Conservation (phyloP, 2,797 vertebrate genomes). For the Champsocephalus esox region DNA sequence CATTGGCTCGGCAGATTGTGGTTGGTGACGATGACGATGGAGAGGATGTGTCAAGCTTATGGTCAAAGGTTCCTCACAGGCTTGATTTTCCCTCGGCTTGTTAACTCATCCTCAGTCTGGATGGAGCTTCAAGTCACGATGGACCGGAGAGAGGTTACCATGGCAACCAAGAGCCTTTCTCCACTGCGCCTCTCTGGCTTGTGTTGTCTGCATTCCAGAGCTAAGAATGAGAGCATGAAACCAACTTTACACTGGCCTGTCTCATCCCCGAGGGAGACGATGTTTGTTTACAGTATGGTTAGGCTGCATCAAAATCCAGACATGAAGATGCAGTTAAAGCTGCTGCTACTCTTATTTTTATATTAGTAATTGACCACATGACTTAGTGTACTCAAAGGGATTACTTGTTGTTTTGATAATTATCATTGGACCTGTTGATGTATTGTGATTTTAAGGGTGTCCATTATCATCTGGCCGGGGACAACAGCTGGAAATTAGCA, state of each 20-base stretch:
- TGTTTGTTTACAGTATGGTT: neutral
- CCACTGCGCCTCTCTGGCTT: slow-evolving; percentile 44
- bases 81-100: slow-evolving; percentile 42
- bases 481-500: too few relatives aligned
- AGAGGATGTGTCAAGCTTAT: slow-evolving; percentile 34
- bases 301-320: neutral
- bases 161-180: slow-evolving; percentile 71
- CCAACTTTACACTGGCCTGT: slow-evolving; percentile 43
- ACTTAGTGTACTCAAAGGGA: neutral
- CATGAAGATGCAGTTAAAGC: neutral
- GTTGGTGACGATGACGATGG: neutral
- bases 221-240: slow-evolving; percentile 56
- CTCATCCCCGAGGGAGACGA: neutral
- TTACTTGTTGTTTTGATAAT: neutral
- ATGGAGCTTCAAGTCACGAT: slow-evolving; percentile 70
- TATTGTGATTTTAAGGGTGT: too few relatives aligned
- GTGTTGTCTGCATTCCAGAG: slow-evolving; percentile 64
- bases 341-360: neutral
- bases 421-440: neutral
- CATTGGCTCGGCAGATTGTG: slow-evolving; percentile 14
- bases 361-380: neutral
- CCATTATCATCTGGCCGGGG: too few relatives aligned
- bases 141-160: slow-evolving; percentile 71
- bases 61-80: slow-evolving; percentile 52
- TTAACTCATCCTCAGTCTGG: slow-evolving; percentile 66